Base-by-base conservation (phyloP, 1,140 invertebrate genomes). In the Pogonognathellus flavescens region DNA sequence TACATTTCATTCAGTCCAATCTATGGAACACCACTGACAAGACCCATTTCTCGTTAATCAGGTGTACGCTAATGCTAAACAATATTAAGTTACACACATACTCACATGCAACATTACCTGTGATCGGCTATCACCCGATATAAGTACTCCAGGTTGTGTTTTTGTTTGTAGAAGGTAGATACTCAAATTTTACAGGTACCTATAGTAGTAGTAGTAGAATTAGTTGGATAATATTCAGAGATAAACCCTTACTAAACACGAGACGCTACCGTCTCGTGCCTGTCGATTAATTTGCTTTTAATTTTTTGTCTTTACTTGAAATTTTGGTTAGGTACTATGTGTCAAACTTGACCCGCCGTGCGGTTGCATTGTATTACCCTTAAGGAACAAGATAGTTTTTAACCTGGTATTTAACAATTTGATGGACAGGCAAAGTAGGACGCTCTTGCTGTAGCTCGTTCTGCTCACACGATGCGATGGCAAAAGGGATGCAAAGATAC, bases 241-340 rank as follows among this genome's bases (percentile, higher is more conserved):
- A 57, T 13, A 10, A 14, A 57, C 53, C 66, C 22, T 25, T 25
- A 70, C 22, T 41, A 14, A 53, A 22, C 1, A 18, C n/a, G 25
- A 55, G 31, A 82, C 8, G 80, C 80, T 82, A 57, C 55, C 50
- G 52, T 55, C 80, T 82, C 80, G 70, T 76, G 70, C 70, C 31
- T 76, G 70, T 76, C 70, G 70, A 76, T 31, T 76, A 76, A 66
- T 25, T 66, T 66, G 25, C 22, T 31, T 76, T 49, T 50, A 31
- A 41, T 76, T 18, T 49, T 8, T 20, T 20, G 20, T 49, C 66
- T 49, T 50, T 76, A 49, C 41, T 31, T 31, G 14, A 16, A 66
- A 25, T 76, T 76, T 76, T 76, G 31, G 31, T 41, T 41, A 41
- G 31, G 31, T 76, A n/a, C 41, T 49, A 50, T 18, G n/a, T 25